Evolutionary conservation across 2,888 invertebrate genomes (phyloP), one percentile per base, ranked within the genome.

Genomic region (Octodonta nipae): DNA sequence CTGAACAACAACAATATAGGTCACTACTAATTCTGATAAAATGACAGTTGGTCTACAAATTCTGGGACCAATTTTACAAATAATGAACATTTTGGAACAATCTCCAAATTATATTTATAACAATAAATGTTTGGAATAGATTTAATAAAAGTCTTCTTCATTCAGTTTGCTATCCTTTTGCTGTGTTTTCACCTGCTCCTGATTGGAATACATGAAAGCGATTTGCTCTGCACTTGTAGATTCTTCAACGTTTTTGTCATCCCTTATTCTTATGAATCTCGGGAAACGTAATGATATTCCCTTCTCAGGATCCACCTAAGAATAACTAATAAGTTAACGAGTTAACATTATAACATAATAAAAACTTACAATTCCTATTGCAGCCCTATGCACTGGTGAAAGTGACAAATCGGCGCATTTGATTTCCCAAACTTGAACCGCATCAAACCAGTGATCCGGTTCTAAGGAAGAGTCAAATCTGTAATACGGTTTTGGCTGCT

Each of bases 231-330:
- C 78, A 3, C 78, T 71, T 2, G 96, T 96, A 2, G 96, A 92
- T 52, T 92, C 79, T 61, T 96, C 96, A 2, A 85, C 76, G 13
- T 67, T 68, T 65, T 98, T 98, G 64, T 98, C 98, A 4, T 85
- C 85, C 14, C 96, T 73, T 27, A 85, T 75, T 15, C 89, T 71
- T 32, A 96, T 65, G 58, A 93, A 96, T 54, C 91, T 73, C 3
- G 96, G 96, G 64, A 98, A 98, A 25, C 96, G 69, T 25, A 98
- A 66, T 2, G 95, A 96, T 51, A 98, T 85, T 13, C 96, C 96
- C 52, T 85, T 85, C 51, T 84, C 84, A 1, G 78, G 71, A 65
- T 93, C 89, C 26, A 86, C 70, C 78, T 78, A 41, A 20, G 52
- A 43, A 37, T 17, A 30, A 25, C n/a, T n/a, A n/a, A n/a, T n/a